These are phyloP conservation scores for Sthenelais limicola DNA, from an alignment of 2,888 invertebrate species.

Conservation along the genomic window DNA sequence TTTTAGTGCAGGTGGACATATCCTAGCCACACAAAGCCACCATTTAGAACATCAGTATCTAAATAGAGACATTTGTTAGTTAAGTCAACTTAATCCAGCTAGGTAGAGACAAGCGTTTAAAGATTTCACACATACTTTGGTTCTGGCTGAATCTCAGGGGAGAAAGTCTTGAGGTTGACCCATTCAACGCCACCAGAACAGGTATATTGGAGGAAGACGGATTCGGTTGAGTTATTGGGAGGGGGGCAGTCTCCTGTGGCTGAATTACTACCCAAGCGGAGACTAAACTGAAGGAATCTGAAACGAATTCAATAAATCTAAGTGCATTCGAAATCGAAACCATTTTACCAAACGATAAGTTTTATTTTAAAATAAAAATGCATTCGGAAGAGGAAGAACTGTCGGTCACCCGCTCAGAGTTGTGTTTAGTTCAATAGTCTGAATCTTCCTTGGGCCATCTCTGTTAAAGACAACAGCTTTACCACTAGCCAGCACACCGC, in stretches of 20 bases:
- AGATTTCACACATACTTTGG: conserved; percentile 62
- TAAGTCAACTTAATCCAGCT: too few species aligned
- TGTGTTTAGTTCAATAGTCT: conserved; percentile 70
- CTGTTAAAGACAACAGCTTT: conserved; percentile 70
- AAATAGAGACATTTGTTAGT: too few species aligned
- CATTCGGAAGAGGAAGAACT: too few species aligned
- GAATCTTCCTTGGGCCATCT: conserved; percentile 61
- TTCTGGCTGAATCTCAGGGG: conserved; percentile 57
- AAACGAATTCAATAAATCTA: too few species aligned
- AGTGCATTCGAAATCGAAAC: background rate
- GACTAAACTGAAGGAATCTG: conserved; percentile 70
- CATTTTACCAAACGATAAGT: background rate
- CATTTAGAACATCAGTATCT: too few species aligned
- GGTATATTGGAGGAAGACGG: conserved; percentile 69
- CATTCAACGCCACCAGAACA: conserved; percentile 72
- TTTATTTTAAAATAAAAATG: background rate
- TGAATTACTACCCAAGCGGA: conserved; percentile 70
- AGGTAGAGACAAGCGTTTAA: too few species aligned
- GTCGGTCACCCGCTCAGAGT: conserved; percentile 65
- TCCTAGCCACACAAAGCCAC: too few species aligned
- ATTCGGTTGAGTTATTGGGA: conserved; percentile 65
- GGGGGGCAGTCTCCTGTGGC: conserved; percentile 68
- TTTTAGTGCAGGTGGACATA: too few species aligned
- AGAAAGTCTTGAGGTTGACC: conserved; percentile 66
- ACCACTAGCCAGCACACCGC: conserved; percentile 69